Percentiles rank a stretch among this genome's conserved stretches.
Evolutionary conservation across 2,888 invertebrate genomes (phyloP).

Genomic region (Drosophila prostipennis): DNA sequence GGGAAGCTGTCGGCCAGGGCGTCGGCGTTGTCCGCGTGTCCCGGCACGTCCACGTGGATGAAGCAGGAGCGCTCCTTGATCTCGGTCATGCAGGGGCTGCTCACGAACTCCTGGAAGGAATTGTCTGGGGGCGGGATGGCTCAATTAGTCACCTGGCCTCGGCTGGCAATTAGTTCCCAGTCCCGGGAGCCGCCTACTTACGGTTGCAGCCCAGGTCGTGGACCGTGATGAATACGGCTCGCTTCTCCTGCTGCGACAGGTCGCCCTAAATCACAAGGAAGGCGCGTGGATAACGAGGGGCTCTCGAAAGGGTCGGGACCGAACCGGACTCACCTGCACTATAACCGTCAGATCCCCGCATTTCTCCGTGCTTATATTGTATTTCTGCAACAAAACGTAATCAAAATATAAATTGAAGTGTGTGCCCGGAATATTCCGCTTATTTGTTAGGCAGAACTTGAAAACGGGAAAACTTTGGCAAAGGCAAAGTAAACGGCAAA

Average conservation of each 20-base stretch:
- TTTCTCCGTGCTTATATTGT: constrained; percentile 89
- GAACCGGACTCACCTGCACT: constrained; percentile 88
- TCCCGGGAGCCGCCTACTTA: constrained; percentile 83
- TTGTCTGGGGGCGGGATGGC: constrained; percentile 86
- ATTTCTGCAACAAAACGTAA: constrained; percentile 87
- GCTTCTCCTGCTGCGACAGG: constrained; percentile 90
- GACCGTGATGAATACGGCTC: constrained; percentile 93
- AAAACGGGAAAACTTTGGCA: constrained; percentile 26
- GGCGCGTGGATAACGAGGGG: not conserved
- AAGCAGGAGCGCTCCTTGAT: constrained; percentile 94
- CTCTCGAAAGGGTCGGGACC: not conserved
- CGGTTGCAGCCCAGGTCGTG: constrained; percentile 94
- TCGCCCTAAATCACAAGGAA: constrained; percentile 87
- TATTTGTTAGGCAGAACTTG: constrained; percentile 25
- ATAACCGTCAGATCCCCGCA: constrained; percentile 91
- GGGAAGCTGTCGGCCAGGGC: constrained; percentile 90
- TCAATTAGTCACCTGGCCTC: constrained; percentile 6
- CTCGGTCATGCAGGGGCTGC: constrained; percentile 92
- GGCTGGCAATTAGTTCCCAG: constrained; percentile 20
- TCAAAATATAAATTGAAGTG: constrained; percentile 74
- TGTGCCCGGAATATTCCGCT: constrained; percentile 19
- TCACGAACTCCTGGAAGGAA: constrained; percentile 92
- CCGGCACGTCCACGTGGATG: constrained; percentile 94
- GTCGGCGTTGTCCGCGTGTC: constrained; percentile 93
- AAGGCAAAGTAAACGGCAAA: constrained; percentile 43